Evolutionary conservation across 2,888 invertebrate genomes (phyloP).

Genomic region (Acleris emargana): DNA sequence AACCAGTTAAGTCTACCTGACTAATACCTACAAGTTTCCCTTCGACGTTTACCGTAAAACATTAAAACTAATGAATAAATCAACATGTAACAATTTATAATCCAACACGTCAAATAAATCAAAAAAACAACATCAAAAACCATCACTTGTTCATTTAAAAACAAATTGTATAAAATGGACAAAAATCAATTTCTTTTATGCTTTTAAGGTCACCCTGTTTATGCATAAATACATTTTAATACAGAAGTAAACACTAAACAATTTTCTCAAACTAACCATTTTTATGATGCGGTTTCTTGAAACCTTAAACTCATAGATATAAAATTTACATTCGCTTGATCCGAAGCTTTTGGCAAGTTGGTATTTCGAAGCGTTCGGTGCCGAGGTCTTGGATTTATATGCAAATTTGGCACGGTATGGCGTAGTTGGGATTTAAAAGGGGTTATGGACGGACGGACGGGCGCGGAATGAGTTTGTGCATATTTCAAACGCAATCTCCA

Average conservation of each 20-base stretch:
- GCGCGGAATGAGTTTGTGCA: conserved; percentile 79
- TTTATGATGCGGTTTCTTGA: conserved; percentile 34
- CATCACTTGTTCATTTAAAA: conserved; percentile 19
- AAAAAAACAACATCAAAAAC: conserved; percentile 13
- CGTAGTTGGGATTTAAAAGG: conserved; percentile 47
- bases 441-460: conserved; percentile 71
- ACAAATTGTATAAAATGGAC: conserved; percentile 33
- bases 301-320: not conserved
- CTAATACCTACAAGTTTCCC: not conserved
- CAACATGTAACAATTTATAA: conserved; percentile 16
- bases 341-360: too few relatives aligned
- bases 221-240: conserved; percentile 71
- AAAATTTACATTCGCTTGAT: conserved; percentile 21
- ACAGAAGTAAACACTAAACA: conserved; percentile 53
- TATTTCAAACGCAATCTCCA: conserved; percentile 80
- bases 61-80: conserved; percentile 21
- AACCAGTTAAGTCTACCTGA: not conserved
- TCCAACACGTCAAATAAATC: conserved; percentile 15
- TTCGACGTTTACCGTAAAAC: conserved; percentile 19
- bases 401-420: conserved; percentile 26
- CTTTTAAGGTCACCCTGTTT: conserved; percentile 57
- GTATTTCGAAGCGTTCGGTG: too few relatives aligned
- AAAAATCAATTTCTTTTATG: conserved; percentile 70
- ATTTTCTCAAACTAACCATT: conserved; percentile 42
- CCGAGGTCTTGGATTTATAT: too few relatives aligned